phyloP scores from a whole-genome alignment of 2,797 vertebrate genomes.

The Cottoperca gobio region DNA sequence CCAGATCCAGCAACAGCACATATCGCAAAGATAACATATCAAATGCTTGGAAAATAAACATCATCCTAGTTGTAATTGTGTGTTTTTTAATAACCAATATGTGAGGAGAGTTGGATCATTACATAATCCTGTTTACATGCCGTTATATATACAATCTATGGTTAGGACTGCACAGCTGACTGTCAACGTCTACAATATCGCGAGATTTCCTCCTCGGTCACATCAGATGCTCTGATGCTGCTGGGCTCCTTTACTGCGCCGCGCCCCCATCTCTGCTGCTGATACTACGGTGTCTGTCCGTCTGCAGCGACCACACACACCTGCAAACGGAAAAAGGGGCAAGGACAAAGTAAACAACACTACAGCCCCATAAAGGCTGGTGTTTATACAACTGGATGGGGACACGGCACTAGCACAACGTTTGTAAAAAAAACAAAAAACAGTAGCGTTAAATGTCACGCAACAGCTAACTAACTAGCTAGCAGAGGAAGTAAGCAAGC shows the following conservation, averaged over 20 bases:
- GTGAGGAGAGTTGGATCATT: neutral
- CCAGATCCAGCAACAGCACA: neutral
- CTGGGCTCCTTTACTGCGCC: slow-evolving; percentile 29
- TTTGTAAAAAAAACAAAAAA: slow-evolving; percentile 12
- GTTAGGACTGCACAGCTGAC: too few relatives aligned
- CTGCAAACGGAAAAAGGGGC: slow-evolving; percentile 2
- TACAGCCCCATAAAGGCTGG: neutral
- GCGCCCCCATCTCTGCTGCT: slow-evolving; percentile 20
- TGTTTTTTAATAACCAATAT: neutral
- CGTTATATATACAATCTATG: too few relatives aligned
- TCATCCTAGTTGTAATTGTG: too few relatives aligned
- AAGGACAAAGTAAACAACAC: neutral
- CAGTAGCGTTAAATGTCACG: slow-evolving; percentile 25
- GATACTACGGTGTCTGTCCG: slow-evolving; percentile 20
- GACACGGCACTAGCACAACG: neutral
- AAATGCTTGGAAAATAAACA: neutral
- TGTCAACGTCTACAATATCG: slow-evolving; percentile 32
- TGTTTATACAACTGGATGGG: neutral
- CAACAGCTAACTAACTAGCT: slow-evolving; percentile 39
- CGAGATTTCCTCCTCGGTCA: slow-evolving; percentile 9
- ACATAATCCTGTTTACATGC: slow-evolving; percentile 6
- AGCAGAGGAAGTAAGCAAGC: slow-evolving; percentile 38
- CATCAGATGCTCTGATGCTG: neutral
- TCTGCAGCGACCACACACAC: slow-evolving; percentile 8
- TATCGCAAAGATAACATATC: neutral